Conservation (phyloP, 2,113 vertebrate species). For the Engraulis encrasicolus region DNA sequence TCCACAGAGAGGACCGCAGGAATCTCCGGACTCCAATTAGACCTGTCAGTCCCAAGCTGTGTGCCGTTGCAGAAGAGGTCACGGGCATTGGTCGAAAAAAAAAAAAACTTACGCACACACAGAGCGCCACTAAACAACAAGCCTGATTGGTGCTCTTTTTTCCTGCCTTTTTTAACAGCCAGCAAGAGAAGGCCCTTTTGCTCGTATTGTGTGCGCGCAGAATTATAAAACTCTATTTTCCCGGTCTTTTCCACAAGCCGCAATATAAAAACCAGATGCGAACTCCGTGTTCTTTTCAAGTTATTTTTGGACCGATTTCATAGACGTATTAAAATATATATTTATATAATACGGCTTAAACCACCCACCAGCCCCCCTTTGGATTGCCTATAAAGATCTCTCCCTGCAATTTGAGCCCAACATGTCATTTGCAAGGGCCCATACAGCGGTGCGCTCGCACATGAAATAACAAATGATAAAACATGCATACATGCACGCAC, state of each 20-base stretch:
- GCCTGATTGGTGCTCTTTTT: slow-evolving; percentile 20
- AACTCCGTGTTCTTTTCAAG: slow-evolving; percentile 60
- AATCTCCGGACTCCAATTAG: slow-evolving; percentile 29
- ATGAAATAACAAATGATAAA: slow-evolving; percentile 29
- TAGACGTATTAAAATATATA: slow-evolving; percentile 67
- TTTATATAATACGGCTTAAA: slow-evolving; percentile 61
- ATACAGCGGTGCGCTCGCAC: slow-evolving; percentile 27
- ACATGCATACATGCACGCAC: neutral
- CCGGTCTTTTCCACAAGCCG: slow-evolving; percentile 55
- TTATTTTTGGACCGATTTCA: slow-evolving; percentile 65
- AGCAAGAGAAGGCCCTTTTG: slow-evolving; percentile 24
- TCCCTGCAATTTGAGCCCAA: slow-evolving; percentile 50
- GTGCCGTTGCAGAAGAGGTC: slow-evolving; percentile 1
- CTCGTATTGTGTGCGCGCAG: slow-evolving; percentile 49
- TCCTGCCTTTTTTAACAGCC: slow-evolving; percentile 20
- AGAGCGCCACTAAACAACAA: slow-evolving; percentile 47
- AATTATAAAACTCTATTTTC: slow-evolving; percentile 58
- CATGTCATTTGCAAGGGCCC: slow-evolving; percentile 49
- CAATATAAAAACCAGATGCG: slow-evolving; percentile 68
- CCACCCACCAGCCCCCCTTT: slow-evolving; percentile 54
- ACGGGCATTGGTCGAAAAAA: slow-evolving; percentile 12
- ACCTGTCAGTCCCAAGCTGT: slow-evolving; percentile 13
- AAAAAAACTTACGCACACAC: slow-evolving; percentile 32
- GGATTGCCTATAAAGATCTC: slow-evolving; percentile 56
- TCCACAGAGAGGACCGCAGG: neutral